These are phyloP conservation scores for Lutjanus argentimaculatus DNA, from an alignment of 2,797 vertebrate genomes.

Conservation along the genomic window DNA sequence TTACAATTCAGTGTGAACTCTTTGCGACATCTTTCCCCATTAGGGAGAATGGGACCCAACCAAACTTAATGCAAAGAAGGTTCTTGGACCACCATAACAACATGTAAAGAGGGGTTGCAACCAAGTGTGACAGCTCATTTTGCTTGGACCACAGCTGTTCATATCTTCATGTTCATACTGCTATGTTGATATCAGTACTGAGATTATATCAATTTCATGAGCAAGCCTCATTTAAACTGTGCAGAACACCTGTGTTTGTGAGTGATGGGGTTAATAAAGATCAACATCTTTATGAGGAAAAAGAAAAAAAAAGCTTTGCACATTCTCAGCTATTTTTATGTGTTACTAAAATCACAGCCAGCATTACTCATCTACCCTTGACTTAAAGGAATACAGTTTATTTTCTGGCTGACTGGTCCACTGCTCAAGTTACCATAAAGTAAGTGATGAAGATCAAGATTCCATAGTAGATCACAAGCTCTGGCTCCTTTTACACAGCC, in stretches of 20 bases:
- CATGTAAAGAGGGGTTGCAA: not conserved
- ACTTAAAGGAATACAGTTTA: not conserved
- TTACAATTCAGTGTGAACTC: not conserved
- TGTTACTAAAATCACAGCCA: not conserved
- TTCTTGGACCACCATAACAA: not conserved
- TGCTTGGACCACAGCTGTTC: not conserved
- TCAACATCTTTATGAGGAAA: not conserved
- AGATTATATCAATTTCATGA: not conserved
- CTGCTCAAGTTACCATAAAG: not conserved
- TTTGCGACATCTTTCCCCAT: not conserved
- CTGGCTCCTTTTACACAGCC: not conserved
- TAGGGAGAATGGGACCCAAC: not conserved
- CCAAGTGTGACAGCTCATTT: not conserved
- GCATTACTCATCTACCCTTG: not conserved
- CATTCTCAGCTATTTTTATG: not conserved
- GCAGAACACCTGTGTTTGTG: no score
- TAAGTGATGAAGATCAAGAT: not conserved
- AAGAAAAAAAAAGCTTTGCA: not conserved
- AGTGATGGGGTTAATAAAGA: not conserved
- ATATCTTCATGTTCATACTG: not conserved
- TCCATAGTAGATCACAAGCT: not conserved
- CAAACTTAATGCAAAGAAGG: not conserved
- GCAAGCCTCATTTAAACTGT: not conserved
- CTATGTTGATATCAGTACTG: not conserved
- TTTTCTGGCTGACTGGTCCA: not conserved